Percentiles rank a stretch among this genome's conserved stretches.
phyloP scores from a whole-genome alignment of 2,797 vertebrate genomes.

The Myoxocephalus aenaeus region DNA sequence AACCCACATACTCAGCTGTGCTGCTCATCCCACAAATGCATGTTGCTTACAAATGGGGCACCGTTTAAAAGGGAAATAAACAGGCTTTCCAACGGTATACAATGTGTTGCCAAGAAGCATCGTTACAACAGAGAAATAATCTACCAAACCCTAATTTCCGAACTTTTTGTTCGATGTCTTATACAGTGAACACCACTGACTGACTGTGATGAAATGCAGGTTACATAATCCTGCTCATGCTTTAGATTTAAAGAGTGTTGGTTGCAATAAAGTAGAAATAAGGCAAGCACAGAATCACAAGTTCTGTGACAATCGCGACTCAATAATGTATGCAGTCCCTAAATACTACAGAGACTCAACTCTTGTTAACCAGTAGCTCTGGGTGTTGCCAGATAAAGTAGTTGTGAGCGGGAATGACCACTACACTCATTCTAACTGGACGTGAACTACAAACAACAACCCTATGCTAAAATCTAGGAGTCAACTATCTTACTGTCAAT shows the following conservation, averaged over 20 bases:
- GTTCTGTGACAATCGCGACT: neutral
- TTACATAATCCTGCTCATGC: neutral
- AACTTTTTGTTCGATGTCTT: too few species aligned
- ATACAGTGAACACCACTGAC: neutral
- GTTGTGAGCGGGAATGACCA: constrained; percentile 3
- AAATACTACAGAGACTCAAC: constrained; percentile 15
- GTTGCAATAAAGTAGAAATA: constrained; percentile 8
- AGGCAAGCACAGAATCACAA: constrained; percentile 15
- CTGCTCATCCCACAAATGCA: too few species aligned
- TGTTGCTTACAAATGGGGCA: too few species aligned
- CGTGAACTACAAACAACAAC: constrained; percentile 17
- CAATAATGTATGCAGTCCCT: neutral
- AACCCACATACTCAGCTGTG: too few species aligned
- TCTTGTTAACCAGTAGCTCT: constrained; percentile 4
- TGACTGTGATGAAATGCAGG: constrained; percentile 28
- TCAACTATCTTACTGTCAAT: constrained; percentile 31
- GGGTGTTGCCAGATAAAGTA: constrained; percentile 18
- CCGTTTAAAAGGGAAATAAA: too few species aligned
- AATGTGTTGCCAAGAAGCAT: too few species aligned
- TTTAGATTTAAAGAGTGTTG: neutral
- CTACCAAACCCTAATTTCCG: too few species aligned
- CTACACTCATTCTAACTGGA: constrained; percentile 37
- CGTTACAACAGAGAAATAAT: too few species aligned
- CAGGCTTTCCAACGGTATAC: too few species aligned
- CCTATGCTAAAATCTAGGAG: constrained; percentile 28